Conservation (phyloP, 2,113 vertebrate genomes). For the Petaurus breviceps region DNA sequence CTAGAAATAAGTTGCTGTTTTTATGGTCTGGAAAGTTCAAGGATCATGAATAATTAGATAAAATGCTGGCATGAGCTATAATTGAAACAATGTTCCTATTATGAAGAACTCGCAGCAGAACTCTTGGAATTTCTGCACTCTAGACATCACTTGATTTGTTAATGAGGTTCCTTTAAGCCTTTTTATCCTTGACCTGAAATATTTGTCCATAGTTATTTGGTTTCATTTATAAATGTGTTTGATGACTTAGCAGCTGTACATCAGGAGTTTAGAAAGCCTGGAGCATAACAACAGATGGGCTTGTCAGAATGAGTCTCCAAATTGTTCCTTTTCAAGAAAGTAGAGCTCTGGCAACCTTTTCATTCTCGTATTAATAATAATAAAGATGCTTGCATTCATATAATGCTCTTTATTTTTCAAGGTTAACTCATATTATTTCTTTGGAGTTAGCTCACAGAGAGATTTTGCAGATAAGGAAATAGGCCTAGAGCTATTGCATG, state of each 20-base stretch:
- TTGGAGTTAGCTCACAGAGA: neutral
- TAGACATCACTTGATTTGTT: neutral
- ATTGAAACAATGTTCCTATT: conserved; percentile 51
- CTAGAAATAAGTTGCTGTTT: conserved; percentile 46
- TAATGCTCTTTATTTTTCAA: conserved; percentile 10
- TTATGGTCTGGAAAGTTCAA: conserved; percentile 70
- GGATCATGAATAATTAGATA: conserved; percentile 50
- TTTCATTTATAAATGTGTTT: conserved; percentile 40
- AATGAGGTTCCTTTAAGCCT: conserved; percentile 59
- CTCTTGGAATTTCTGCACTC: neutral
- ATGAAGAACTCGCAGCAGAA: conserved; percentile 22
- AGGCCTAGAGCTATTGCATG: neutral
- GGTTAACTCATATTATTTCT: conserved; percentile 2
- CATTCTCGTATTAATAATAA: neutral
- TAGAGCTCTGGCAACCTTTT: conserved; percentile 21
- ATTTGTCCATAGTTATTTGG: conserved; percentile 45
- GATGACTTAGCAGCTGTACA: conserved; percentile 11
- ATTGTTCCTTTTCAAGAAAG: conserved; percentile 39
- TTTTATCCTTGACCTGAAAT: conserved; percentile 58
- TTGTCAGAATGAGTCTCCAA: conserved; percentile 43
- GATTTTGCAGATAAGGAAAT: neutral
- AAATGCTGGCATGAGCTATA: conserved; percentile 52
- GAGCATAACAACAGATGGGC: conserved; percentile 20
- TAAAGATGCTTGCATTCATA: neutral
- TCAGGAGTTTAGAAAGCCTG: conserved; percentile 4